phyloP scores from a whole-genome alignment of 2,113 vertebrate species.

The Suncus etruscus region DNA sequence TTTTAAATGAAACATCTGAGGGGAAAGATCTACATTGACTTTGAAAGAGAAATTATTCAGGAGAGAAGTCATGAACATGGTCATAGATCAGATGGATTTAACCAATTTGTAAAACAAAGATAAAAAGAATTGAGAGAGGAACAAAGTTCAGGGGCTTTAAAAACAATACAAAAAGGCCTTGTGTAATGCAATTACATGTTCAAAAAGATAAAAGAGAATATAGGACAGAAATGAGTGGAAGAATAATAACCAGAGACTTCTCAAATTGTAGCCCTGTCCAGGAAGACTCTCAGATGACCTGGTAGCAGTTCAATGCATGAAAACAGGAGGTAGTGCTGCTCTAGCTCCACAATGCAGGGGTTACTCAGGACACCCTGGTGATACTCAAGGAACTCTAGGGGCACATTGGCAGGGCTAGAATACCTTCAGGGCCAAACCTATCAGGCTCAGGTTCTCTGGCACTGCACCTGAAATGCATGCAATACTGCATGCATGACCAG shows the following conservation, averaged over 20 bases:
- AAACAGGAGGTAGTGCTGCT: no score
- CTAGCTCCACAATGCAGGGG: no score
- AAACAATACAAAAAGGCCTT: slow-evolving; percentile 1
- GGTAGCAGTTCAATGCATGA: no score
- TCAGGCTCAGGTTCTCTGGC: no score
- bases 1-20: not conserved
- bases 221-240: not conserved
- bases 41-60: not conserved
- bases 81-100: not conserved
- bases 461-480: no score
- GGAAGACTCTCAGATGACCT: no score
- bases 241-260: not conserved
- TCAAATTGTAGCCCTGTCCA: not conserved
- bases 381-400: no score
- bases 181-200: not conserved
- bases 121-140: not conserved
- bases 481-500: no score
- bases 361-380: no score
- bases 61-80: not conserved
- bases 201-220: slow-evolving; percentile 12
- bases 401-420: no score
- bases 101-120: not conserved
- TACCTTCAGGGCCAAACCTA: no score
- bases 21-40: not conserved
- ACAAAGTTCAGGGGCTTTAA: not conserved